These are phyloP conservation scores for rabbit (Oryctolagus cuniculus) DNA, from an alignment of 2,113 vertebrate genomes.

Conservation along the genomic window DNA sequence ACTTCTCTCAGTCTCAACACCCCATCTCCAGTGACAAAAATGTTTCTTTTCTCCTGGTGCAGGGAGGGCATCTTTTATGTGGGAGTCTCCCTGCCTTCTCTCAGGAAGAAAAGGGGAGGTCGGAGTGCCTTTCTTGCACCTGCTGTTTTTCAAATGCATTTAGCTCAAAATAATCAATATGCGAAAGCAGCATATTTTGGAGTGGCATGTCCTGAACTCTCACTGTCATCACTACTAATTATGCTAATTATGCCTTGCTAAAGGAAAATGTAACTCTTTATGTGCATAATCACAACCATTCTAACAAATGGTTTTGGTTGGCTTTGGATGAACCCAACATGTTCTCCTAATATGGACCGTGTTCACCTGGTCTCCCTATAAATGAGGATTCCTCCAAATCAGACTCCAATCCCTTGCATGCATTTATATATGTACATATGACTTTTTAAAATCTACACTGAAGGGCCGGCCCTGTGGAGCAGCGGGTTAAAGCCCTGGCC, in stretches of 20 bases:
- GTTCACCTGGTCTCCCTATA: neutral
- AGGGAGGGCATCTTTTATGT: neutral
- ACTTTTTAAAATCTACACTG: no score
- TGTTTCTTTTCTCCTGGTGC: neutral
- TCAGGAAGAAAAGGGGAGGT: neutral
- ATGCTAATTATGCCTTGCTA: neutral
- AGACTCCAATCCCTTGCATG: neutral
- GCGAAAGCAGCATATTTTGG: neutral
- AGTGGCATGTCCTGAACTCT: neutral
- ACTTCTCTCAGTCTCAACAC: neutral
- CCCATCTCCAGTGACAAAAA: neutral
- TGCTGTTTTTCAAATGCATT: neutral
- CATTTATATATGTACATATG: neutral
- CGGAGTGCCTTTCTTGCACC: neutral
- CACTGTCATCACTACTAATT: neutral
- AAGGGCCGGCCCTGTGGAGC: no score
- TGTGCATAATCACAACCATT: neutral
- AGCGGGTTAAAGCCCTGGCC: no score
- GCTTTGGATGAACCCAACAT: conserved; percentile 7
- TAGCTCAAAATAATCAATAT: neutral
- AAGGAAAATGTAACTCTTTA: neutral
- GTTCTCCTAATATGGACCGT: neutral
- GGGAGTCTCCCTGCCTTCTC: neutral
- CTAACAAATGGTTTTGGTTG: conserved; percentile 21
- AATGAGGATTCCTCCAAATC: conserved; percentile 28